A percentile compares a stretch with the other conserved stretches of the same genome.
Conservation (phyloP, 2,797 vertebrate species). For the Trachops cirrhosus region DNA sequence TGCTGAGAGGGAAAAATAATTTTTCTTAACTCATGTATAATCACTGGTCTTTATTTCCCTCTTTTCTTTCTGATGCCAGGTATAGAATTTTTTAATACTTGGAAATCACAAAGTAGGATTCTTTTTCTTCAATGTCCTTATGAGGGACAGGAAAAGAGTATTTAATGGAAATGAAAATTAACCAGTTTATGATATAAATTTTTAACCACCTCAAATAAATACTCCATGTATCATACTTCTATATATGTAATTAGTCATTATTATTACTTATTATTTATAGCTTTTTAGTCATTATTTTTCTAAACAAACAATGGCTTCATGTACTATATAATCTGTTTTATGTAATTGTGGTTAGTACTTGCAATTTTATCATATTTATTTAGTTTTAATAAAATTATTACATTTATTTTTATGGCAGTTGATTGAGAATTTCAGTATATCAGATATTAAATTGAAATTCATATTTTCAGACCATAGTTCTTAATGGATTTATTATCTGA, state of each 20-base stretch:
- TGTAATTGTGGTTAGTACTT: not conserved
- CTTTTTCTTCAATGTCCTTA: not conserved
- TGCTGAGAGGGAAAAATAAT: not conserved
- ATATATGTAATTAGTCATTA: not conserved
- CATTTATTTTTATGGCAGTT: conserved; percentile 26
- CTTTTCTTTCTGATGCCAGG: not conserved
- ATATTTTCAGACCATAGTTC: conserved; percentile 2
- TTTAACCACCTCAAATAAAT: not conserved
- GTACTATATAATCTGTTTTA: not conserved
- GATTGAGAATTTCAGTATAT: not conserved
- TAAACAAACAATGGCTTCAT: not conserved
- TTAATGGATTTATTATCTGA: conserved; percentile 49
- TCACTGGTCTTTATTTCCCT: not conserved
- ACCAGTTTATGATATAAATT: not conserved
- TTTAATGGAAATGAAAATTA: not conserved
- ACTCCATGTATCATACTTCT: not conserved
- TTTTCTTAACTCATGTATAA: conserved; percentile 1
- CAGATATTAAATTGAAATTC: conserved; percentile 23
- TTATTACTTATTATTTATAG: not conserved
- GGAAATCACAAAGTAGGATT: not conserved
- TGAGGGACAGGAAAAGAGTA: not conserved
- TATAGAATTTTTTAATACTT: conserved; percentile 5
- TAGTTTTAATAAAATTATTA: conserved; percentile 14
- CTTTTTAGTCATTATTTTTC: not conserved
- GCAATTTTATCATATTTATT: not conserved